phyloP scores from a whole-genome alignment of 64 coral and sea anemone species.

The Stichodactyla mertensii region DNA sequence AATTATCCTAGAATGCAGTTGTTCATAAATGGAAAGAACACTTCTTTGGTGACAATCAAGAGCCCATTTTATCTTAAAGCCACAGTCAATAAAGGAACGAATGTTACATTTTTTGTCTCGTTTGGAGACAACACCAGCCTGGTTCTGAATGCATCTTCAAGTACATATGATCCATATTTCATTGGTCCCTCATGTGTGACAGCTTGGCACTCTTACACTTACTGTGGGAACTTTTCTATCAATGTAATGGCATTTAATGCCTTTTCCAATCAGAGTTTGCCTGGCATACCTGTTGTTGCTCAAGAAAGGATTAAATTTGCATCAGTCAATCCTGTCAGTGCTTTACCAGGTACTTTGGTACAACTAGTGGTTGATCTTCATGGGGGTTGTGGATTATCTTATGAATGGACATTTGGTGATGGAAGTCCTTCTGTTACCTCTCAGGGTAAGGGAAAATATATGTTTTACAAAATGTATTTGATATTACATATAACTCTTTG shows the following conservation, averaged over 20 bases:
- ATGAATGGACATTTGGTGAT: conserved; percentile 23
- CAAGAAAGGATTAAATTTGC: neutral
- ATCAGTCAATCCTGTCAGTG: neutral
- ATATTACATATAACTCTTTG: too few relatives aligned
- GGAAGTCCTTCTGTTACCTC: neutral
- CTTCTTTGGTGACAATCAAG: conserved; percentile 8
- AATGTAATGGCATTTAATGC: conserved; percentile 49
- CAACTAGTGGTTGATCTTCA: neutral
- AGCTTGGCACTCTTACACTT: conserved; percentile 19
- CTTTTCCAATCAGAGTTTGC: conserved; percentile 23
- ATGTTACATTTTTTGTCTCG: conserved; percentile 49
- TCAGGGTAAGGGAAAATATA: neutral
- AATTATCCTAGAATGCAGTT: neutral
- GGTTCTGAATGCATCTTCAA: neutral
- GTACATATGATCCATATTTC: neutral
- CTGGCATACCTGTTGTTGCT: neutral
- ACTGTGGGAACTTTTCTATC: conserved; percentile 53
- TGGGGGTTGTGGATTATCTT: neutral
- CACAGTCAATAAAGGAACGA: conserved; percentile 37
- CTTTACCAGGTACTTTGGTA: neutral
- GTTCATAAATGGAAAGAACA: neutral
- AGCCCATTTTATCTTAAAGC: conserved; percentile 8
- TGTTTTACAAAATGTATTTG: neutral
- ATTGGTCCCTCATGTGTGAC: conserved; percentile 15
- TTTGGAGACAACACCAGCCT: conserved; percentile 42